Evolutionary conservation across 2,113 vertebrate species (phyloP), one percentile per base, ranked within the genome.

Genomic region (Nettapus auritus): DNA sequence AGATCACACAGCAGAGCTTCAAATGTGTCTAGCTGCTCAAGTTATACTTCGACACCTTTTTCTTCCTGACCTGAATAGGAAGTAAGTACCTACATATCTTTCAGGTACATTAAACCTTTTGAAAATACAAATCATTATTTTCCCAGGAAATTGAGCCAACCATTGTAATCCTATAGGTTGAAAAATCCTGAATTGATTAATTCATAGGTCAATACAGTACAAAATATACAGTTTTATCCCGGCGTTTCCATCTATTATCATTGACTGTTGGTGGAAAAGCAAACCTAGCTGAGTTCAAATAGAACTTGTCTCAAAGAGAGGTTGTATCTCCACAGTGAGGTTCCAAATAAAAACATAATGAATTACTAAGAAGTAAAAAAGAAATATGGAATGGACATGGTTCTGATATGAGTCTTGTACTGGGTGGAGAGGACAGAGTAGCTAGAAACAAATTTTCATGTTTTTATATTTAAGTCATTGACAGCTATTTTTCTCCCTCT

Each of bases 371-470:
- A 84, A 73, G 17, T 40, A 6, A 62, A 66, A 77, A 55, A 22
- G 3, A 67, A 76, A 21, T 48, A 16, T 0, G 2, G 36, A 81
- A 77, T 4, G 16, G 44, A 34, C 31, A 13, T 0, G 0, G 34
- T 42, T 42, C 62, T 76, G 53, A 62, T 82, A 53, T 3, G 31
- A 86, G 48, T 55, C 29, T 48, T 36, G 16, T 9, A 21, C 1
- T 9, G 14, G 28, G 20, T 52, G 8, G 66, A 73, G 22, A 57
- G 36, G 38, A 38, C 1, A 3, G 20, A 52, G 31, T 1, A 68
- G 33, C 9, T 38, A 83, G 42, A 10, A 40, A 11, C 26, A 14
- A 11, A 1, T 26, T 69, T 73, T 64, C 34, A 42, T 33, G 31
- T 25, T 55, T 60, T 44, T 59, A 17, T 17, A 34, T 76, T 75